Conservation (phyloP, 2,797 vertebrate genomes). For the Peromyscus nudipes region DNA sequence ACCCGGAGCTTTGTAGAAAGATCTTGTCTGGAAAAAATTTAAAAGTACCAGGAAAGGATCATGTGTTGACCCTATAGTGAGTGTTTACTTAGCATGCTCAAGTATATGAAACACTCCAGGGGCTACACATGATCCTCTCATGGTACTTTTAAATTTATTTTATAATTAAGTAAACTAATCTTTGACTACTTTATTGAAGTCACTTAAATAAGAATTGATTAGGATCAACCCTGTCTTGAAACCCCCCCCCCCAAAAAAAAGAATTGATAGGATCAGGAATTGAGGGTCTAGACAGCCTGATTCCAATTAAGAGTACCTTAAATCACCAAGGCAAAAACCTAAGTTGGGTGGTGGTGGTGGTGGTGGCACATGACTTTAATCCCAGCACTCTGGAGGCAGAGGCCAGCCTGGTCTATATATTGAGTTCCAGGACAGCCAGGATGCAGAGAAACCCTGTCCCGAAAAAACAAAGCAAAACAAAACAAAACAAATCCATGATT, state of each 20-base stretch:
- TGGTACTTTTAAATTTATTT: not conserved
- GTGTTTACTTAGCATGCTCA: not conserved
- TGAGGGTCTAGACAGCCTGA: not conserved
- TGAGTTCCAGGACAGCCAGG: not conserved
- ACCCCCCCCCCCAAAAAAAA: too few relatives aligned
- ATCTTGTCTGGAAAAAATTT: not conserved
- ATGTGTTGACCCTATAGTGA: not conserved
- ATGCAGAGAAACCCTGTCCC: not conserved
- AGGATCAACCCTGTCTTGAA: not conserved
- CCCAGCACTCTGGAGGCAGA: not conserved
- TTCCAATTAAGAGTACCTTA: not conserved
- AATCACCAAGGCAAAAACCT: not conserved
- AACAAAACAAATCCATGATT: not conserved
- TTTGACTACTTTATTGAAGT: not conserved
- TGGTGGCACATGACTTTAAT: not conserved
- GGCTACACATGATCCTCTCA: not conserved
- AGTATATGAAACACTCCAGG: not conserved
- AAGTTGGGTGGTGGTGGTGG: not conserved
- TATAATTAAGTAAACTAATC: not conserved
- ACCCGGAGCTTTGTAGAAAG: not conserved
- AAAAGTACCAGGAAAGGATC: not conserved
- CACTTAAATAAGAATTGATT: conserved; percentile 36
- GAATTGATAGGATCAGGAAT: conserved; percentile 1
- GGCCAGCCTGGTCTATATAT: not conserved
- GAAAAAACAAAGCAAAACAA: not conserved